Conservation (phyloP, 2,888 invertebrate species). For the Timandra comae region DNA sequence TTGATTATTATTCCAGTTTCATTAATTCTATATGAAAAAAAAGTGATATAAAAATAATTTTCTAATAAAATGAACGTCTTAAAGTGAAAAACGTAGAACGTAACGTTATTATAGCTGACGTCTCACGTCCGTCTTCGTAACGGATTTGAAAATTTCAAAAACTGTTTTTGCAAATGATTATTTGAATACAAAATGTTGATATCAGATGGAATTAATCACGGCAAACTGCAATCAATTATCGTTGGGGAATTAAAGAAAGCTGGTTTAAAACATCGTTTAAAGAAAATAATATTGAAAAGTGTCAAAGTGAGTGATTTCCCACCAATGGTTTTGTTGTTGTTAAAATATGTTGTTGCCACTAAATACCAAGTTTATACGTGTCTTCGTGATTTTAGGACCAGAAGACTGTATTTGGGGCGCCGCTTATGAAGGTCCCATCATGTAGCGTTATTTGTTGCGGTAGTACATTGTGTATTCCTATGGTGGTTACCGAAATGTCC, state of each 20-base stretch:
- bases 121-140: no score
- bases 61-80: no score
- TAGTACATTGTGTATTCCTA: conserved; percentile 82
- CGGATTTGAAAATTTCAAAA: conserved; percentile 33
- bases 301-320: conserved; percentile 58
- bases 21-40: no score
- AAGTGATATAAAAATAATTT: no score
- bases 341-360: not conserved
- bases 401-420: conserved; percentile 68
- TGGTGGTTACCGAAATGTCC: conserved; percentile 83
- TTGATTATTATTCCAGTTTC: no score
- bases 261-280: conserved; percentile 83
- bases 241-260: conserved; percentile 81
- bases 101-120: no score
- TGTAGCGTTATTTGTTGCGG: conserved; percentile 80
- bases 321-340: not conserved
- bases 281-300: conserved; percentile 78
- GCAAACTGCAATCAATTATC: conserved; percentile 74
- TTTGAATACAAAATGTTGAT: conserved; percentile 60
- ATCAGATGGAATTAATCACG: conserved; percentile 69
- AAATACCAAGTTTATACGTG: no score
- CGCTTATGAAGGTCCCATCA: conserved; percentile 64
- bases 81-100: no score
- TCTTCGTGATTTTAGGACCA: conserved; percentile 48
- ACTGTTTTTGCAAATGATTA: conserved; percentile 22